A percentile compares a stretch with the other conserved stretches of the same genome.
These are phyloP conservation scores for Sebastes minor DNA, from an alignment of 2,797 vertebrate species.

Conservation along the genomic window DNA sequence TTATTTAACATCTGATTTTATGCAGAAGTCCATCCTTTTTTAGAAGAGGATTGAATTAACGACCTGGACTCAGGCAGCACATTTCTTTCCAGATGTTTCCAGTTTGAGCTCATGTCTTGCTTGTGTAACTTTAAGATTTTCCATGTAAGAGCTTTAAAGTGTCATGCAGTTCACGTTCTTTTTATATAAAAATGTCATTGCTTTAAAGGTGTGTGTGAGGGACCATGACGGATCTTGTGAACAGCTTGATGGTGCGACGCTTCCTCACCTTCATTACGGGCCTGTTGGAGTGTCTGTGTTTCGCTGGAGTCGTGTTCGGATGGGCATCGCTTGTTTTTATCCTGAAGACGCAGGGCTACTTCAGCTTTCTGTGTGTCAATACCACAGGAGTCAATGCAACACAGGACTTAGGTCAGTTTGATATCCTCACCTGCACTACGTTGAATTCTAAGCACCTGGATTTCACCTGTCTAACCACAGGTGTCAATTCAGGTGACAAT, in stretches of 20 bases:
- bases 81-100: background rate
- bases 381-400: conserved; percentile 50
- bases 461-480: background rate
- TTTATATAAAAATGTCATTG: background rate
- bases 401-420: conserved; percentile 60
- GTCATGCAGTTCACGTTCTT: background rate
- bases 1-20: background rate
- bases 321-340: conserved; percentile 92
- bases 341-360: conserved; percentile 88
- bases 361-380: conserved; percentile 82
- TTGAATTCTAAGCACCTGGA: background rate
- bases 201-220: background rate
- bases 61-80: fast-evolving
- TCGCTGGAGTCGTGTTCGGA: conserved; percentile 89
- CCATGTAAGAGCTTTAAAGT: background rate
- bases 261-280: conserved; percentile 86
- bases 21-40: background rate
- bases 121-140: background rate
- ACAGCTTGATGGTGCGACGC: conserved; percentile 52
- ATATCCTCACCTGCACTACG: background rate
- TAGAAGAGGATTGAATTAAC: no score
- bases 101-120: background rate
- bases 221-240: conserved; percentile 64
- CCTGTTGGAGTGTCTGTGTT: conserved; percentile 90
- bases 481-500: no score